Evolutionary conservation across 2,888 invertebrate genomes (phyloP).

Genomic region (Melanophora roralis): DNA sequence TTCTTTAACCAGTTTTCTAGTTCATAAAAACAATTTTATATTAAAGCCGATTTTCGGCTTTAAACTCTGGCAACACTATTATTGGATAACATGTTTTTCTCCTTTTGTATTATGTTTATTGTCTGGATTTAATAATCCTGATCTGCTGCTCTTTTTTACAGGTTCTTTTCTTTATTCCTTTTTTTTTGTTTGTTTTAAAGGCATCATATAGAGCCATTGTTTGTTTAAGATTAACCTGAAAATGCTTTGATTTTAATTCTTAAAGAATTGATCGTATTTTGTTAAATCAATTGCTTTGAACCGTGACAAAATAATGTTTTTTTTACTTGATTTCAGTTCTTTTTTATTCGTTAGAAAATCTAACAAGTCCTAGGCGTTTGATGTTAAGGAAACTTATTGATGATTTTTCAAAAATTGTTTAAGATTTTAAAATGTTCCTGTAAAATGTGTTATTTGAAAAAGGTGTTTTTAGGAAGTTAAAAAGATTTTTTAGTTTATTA

Average conservation of each 20-base stretch:
- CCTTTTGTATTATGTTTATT: conserved; percentile 7
- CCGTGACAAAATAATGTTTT: conserved; percentile 58
- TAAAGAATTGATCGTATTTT: neutral
- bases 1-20: neutral
- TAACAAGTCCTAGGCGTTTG: conserved; percentile 12
- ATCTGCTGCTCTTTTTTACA: conserved; percentile 19
- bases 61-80: too few species aligned
- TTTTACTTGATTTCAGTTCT: conserved; percentile 26
- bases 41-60: too few species aligned
- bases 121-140: conserved; percentile 45
- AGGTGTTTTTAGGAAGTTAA: conserved; percentile 2
- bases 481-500: too few species aligned
- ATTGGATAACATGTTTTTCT: neutral
- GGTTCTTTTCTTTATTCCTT: neutral
- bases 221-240: conserved; percentile 9
- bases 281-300: conserved; percentile 11
- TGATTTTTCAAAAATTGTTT: conserved; percentile 29
- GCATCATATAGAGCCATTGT: conserved; percentile 44
- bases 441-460: neutral
- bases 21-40: neutral
- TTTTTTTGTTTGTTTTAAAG: conserved; percentile 7
- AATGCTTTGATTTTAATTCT: neutral
- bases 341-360: conserved; percentile 1
- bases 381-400: neutral
- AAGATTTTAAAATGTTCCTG: neutral